Base-by-base conservation (phyloP, 2,888 invertebrate genomes). In the Papilio protenor region DNA sequence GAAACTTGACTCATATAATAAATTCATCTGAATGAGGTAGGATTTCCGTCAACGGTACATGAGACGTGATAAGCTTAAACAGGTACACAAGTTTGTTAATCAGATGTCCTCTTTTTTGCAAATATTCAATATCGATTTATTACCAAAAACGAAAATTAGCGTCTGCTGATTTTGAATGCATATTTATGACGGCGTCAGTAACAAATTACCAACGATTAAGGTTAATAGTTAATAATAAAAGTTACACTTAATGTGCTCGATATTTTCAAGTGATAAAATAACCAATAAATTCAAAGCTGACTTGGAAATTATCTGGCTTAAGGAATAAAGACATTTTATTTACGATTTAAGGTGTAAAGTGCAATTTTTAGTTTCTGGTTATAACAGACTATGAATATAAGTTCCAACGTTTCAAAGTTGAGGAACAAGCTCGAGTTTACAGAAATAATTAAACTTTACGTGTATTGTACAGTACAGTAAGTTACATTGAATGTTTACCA, bases 401-500 rank as follows among this genome's bases (percentile, higher is more conserved):
- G 59, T 14, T 27, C 14, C 61, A 61, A 16, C 27, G 23, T 16
- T 23, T 27, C 27, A 61, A 27, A 61, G 61, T 61, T 45, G 45
- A 69, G 21, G 45, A 69, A 69, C 45, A 45, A 69, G 66, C 45
- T 69, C 45, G 45, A 45, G 66, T 45, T 45, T 45, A n/a, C n/a
- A 72, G 49, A 66, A 75, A 75, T 40, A 66, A 66, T 66, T 52
- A 75, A 55, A 66, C 3, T 52, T 74, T 49, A 75, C 47, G 33
- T 66, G 49, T 52, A 66, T 23, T 52, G 52, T 85, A 83, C 79
- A 79, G 52, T 85, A 83, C 79, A 79, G 81, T 78, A 81, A 66
- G 81, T 84, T 83, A 83, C 82, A 77, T 47, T 70, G 66, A 73
- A 69, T 47, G 61, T 76, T 80, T 79, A 80, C 73, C 87, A 86